phyloP scores from a whole-genome alignment of 30 jellyfish, hydroid and myxozoan species.

The Rhopilema esculentum region DNA sequence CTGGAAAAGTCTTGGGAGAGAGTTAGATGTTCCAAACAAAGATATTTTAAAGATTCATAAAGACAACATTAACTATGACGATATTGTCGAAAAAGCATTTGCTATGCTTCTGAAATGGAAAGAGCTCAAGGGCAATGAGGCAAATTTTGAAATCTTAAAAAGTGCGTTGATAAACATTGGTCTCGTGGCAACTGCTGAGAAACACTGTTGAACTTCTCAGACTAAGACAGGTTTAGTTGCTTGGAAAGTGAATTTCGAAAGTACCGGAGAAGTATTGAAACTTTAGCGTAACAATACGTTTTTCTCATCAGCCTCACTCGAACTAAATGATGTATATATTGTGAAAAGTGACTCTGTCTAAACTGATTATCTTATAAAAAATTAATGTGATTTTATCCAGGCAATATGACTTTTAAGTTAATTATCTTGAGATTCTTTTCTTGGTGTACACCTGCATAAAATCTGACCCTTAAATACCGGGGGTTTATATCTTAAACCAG shows the following conservation, averaged over 20 bases:
- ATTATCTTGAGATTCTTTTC: too few species aligned
- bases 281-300: too few species aligned
- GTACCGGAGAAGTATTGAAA: too few species aligned
- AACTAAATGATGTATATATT: not conserved
- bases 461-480: too few species aligned
- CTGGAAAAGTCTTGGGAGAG: constrained; percentile 94
- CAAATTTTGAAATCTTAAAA: constrained; percentile 31
- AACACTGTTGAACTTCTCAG: constrained; percentile 41
- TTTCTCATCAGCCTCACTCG: not conserved
- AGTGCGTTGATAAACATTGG: constrained; percentile 66
- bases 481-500: too few species aligned
- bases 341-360: too few species aligned
- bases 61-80: constrained; percentile 91
- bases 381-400: too few species aligned
- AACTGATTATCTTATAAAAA: too few species aligned
- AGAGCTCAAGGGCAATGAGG: constrained; percentile 50
- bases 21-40: constrained; percentile 62
- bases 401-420: too few species aligned
- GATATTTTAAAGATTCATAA: constrained; percentile 72
- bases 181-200: constrained; percentile 74
- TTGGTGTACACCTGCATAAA: too few species aligned
- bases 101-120: constrained; percentile 91
- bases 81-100: constrained; percentile 84
- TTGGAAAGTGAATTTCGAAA: not conserved
- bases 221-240: not conserved